Evolutionary conservation across 2,113 vertebrate genomes (phyloP).

Genomic region (Cryptotis parvus): DNA sequence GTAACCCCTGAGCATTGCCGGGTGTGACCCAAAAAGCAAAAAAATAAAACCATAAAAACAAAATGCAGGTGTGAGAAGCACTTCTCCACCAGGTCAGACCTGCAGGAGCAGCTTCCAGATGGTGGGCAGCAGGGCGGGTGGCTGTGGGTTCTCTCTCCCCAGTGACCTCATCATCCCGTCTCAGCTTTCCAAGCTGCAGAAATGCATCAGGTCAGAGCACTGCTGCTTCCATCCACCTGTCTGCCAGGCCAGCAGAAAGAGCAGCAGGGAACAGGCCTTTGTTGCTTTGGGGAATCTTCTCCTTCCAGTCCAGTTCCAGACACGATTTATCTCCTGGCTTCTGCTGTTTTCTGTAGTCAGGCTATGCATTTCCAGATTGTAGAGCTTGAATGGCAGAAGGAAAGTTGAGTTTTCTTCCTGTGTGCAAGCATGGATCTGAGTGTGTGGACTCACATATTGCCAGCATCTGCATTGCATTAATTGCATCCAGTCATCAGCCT

Average conservation of each 20-base stretch:
- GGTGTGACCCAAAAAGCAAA: too few species aligned
- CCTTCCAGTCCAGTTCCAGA: neutral
- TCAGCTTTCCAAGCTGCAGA: neutral
- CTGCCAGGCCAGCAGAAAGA: neutral
- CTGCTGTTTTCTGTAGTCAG: neutral
- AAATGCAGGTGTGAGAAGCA: neutral
- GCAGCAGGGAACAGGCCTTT: neutral
- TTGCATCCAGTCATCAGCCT: neutral
- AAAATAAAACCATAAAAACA: too few species aligned
- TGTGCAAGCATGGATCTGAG: rapidly evolving
- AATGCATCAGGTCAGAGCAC: neutral
- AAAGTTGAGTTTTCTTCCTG: neutral
- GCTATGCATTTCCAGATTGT: neutral
- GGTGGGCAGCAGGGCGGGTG: neutral
- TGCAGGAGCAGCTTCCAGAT: too few species aligned
- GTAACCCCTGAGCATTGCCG: too few species aligned
- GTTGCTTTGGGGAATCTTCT: neutral
- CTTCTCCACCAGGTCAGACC: neutral
- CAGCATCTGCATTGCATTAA: neutral
- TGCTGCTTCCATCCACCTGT: rapidly evolving
- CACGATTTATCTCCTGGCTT: neutral
- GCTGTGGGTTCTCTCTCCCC: neutral
- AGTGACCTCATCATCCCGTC: neutral
- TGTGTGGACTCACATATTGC: neutral
- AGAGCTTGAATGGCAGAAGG: neutral